Percentiles rank a stretch among this genome's conserved stretches.
These are phyloP conservation scores for Gallinago nigripennis DNA, from an alignment of 2,797 vertebrate genomes.

Conservation along the genomic window DNA sequence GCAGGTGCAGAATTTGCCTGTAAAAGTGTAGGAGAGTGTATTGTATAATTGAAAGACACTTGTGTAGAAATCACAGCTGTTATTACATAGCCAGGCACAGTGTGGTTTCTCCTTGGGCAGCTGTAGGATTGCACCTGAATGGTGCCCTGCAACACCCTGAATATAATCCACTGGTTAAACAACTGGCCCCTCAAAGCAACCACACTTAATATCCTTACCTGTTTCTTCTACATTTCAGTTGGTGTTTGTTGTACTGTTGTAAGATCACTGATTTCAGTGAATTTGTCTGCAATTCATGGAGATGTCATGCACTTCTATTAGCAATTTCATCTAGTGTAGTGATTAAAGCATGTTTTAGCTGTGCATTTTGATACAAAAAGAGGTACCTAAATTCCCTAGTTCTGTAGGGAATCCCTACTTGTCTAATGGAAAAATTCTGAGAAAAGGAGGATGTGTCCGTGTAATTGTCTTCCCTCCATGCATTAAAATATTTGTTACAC, in stretches of 20 bases:
- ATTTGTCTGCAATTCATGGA: neutral
- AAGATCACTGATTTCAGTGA: neutral
- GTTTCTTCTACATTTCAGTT: neutral
- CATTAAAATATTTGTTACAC: slow-evolving; percentile 39
- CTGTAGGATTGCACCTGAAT: neutral
- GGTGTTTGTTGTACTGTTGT: neutral
- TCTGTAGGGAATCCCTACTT: neutral
- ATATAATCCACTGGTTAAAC: neutral
- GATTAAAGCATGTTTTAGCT: slow-evolving; percentile 23
- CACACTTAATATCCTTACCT: neutral
- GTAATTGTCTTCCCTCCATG: slow-evolving; percentile 25
- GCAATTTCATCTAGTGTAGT: neutral
- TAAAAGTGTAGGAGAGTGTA: neutral
- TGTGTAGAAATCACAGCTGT: neutral
- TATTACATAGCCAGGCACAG: neutral
- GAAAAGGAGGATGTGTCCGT: neutral
- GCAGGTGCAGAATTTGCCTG: neutral
- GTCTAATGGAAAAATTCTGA: neutral
- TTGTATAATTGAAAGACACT: neutral
- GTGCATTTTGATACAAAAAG: slow-evolving; percentile 1
- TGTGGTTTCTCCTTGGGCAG: neutral
- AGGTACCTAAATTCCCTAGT: neutral
- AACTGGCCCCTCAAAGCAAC: neutral
- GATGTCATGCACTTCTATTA: neutral
- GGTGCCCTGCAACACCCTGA: neutral